Conservation (phyloP, 2,888 invertebrate genomes). For the Celastrina argiolus region DNA sequence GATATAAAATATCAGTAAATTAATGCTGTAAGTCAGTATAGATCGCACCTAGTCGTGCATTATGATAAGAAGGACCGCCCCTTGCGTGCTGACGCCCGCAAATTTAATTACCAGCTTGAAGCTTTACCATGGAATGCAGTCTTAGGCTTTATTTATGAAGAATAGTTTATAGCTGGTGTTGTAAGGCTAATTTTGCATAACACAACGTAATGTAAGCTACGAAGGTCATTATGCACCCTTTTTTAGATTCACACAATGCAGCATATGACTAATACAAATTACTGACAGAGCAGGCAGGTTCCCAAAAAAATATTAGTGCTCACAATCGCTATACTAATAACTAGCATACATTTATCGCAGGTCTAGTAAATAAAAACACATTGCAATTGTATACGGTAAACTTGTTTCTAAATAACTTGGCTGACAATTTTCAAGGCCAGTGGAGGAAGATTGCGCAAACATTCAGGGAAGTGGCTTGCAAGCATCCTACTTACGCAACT, state of each 20-base stretch:
- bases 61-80: neutral
- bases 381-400: neutral
- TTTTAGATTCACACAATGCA: neutral
- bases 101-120: neutral
- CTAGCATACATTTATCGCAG: neutral
- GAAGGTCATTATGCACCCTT: neutral
- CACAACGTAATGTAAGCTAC: neutral
- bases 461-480: constrained; percentile 37
- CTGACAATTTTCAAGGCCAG: constrained; percentile 18
- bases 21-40: neutral
- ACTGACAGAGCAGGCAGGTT: neutral
- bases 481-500: constrained; percentile 46
- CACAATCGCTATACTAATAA: neutral
- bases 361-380: neutral
- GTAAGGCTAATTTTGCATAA: neutral
- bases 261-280: too few relatives aligned
- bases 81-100: constrained; percentile 1
- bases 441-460: constrained; percentile 17
- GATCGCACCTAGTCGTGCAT: neutral
- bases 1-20: too few relatives aligned
- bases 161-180: neutral
- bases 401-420: neutral
- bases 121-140: neutral
- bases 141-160: neutral
- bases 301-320: neutral